Evolutionary conservation across 1,140 invertebrate species (phyloP), one percentile per base, ranked within the genome.

Genomic region (Drosophila burlai): DNA sequence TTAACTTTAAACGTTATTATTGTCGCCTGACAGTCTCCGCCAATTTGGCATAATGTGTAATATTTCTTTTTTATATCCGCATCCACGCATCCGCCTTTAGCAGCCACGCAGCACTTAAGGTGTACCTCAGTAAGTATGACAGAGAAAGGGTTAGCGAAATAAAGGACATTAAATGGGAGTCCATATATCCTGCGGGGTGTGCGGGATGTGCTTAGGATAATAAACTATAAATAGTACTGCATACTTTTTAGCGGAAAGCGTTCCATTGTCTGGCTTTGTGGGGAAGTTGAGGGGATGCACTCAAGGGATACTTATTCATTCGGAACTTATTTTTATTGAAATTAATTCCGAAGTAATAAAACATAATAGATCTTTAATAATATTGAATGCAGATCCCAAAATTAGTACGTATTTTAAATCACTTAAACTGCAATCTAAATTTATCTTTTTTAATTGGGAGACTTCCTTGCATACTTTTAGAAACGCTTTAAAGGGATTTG

Each of bases 1-100:
- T 87, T 87, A 81, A 81, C 58, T 90, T 68, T 90, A 90, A 90
- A 91, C 85, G 85, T 90, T 90, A 90, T 90, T 90, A 85, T 90
- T 90, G 85, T 85, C 85, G 85, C 85, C 85, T 71, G 81, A 71
- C 78, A 91, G 85, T 90, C 85, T 90, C 85, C 85, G 81, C 65
- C 85, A 91, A 90, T 90, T 90, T 91, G 86, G 79, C 86, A 78
- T 90, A 90, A 90, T 90, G 86, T 80, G 85, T 90, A 90, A 90
- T 90, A 90, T 90, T 90, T 90, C 85, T 90, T 91, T 78, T 90
- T 90, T 90, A 90, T 91, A 90, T 85, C 85, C 86, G 40, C 18
- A 89, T 58, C 58, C 58, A 90, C 76, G 75, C 81, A 89, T 84
- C 77, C 83, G 76, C 68, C 36, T 13, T 45, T 52, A 26, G 46